A percentile compares a stretch with the other conserved stretches of the same genome.
These are phyloP conservation scores for Apodemus speciosus DNA, from an alignment of 2,113 vertebrate genomes.

Conservation along the genomic window DNA sequence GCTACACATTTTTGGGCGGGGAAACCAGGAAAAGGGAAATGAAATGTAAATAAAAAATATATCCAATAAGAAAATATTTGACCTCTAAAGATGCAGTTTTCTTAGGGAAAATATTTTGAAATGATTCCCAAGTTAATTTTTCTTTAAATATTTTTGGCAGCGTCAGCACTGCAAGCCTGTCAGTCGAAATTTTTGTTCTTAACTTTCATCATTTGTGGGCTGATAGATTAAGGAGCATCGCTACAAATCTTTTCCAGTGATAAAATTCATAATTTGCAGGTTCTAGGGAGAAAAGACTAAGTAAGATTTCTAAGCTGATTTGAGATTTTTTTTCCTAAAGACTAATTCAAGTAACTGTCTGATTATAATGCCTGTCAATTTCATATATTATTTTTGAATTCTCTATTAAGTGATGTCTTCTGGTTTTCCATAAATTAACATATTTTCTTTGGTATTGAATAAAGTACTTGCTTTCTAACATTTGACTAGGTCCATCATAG, in stretches of 20 bases:
- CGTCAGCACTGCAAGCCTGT: conserved; percentile 20
- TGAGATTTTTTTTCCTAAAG: conserved; percentile 43
- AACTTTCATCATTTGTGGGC: conserved; percentile 44
- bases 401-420: conserved; percentile 53
- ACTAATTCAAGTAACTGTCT: conserved; percentile 55
- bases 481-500: conserved; percentile 54
- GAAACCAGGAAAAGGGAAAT: no score
- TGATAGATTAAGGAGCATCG: conserved; percentile 19
- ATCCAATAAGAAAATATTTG: no score
- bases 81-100: neutral
- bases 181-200: conserved; percentile 12
- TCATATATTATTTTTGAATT: conserved; percentile 54
- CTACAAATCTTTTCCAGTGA: conserved; percentile 25
- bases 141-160: conserved; percentile 32
- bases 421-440: conserved; percentile 59
- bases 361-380: conserved; percentile 54
- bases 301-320: conserved; percentile 36
- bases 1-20: no score
- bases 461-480: conserved; percentile 56
- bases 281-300: conserved; percentile 8
- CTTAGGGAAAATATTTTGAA: conserved; percentile 33
- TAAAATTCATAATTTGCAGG: conserved; percentile 55
- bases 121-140: conserved; percentile 53
- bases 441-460: conserved; percentile 45
- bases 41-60: no score